phyloP scores from a whole-genome alignment of 2,888 invertebrate genomes.

The Tenthredo livida region DNA sequence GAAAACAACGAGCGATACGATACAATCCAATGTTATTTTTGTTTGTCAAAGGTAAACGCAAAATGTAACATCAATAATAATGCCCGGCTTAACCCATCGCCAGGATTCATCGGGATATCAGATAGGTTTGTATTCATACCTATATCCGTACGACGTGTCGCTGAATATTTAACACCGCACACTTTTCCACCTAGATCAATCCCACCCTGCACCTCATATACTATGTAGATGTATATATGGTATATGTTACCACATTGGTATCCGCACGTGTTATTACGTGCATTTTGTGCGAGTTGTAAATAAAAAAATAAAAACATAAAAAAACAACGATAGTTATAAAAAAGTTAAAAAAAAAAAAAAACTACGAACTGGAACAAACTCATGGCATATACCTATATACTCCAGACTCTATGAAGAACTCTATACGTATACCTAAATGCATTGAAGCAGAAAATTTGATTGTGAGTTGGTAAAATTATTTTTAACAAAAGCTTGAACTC shows the following conservation, averaged over 20 bases:
- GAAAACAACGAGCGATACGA: constrained; percentile 5
- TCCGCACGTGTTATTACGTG: background rate
- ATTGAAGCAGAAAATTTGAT: constrained; percentile 1
- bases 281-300: background rate
- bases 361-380: background rate
- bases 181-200: constrained; percentile 24
- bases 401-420: background rate
- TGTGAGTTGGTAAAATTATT: background rate
- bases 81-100: constrained; percentile 30
- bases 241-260: constrained; percentile 4
- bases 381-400: background rate
- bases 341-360: too few relatives aligned
- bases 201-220: background rate
- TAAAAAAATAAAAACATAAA: too few relatives aligned
- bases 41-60: constrained; percentile 38
- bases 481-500: constrained; percentile 1
- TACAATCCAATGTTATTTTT: constrained; percentile 9
- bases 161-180: constrained; percentile 41
- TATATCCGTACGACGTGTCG: constrained; percentile 23
- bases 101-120: constrained; percentile 21
- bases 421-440: background rate
- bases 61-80: constrained; percentile 41
- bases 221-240: too few relatives aligned
- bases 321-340: too few relatives aligned
- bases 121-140: constrained; percentile 27